Evolutionary conservation across 1,140 invertebrate genomes (phyloP).

Genomic region (Plodia interpunctella): DNA sequence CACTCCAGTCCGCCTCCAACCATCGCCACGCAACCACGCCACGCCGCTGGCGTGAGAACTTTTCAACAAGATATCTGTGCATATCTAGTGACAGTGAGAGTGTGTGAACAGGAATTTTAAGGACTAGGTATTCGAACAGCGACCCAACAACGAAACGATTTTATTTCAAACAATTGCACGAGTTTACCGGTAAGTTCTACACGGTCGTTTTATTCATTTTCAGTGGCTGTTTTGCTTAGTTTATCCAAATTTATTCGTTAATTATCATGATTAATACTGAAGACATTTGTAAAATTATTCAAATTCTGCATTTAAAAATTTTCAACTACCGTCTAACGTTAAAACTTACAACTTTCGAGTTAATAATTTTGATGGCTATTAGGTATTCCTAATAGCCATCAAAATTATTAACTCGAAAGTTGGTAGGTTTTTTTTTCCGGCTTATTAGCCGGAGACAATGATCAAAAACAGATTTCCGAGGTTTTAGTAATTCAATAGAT

Average conservation of each 20-base stretch:
- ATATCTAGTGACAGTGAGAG: conserved; percentile 61
- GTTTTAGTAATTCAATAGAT: background rate
- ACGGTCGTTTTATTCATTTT: conserved; percentile 15
- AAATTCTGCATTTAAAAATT: too few species aligned
- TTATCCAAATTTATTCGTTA: too few species aligned
- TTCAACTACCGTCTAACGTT: background rate
- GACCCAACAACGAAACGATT: conserved; percentile 32
- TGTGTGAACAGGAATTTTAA: conserved; percentile 45
- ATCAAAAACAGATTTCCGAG: background rate
- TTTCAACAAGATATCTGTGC: conserved; percentile 36
- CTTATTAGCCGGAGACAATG: background rate
- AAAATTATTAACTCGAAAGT: too few species aligned
- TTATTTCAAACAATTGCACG: conserved; percentile 44
- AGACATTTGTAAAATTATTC: too few species aligned
- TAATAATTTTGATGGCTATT: too few species aligned
- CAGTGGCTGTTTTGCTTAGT: background rate
- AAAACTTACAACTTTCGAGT: background rate
- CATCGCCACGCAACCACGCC: conserved; percentile 49
- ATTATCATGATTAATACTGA: too few species aligned
- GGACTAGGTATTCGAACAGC: conserved; percentile 40
- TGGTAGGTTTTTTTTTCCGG: too few species aligned
- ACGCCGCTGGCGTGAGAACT: conserved; percentile 48
- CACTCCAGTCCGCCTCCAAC: conserved; percentile 53
- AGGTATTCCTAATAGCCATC: too few species aligned
- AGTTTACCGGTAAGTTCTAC: conserved; percentile 51